A percentile compares a stretch with the other conserved stretches of the same genome.
These are phyloP conservation scores for Falcaria lacertinaria DNA, from an alignment of 2,888 invertebrate species.

Conservation along the genomic window DNA sequence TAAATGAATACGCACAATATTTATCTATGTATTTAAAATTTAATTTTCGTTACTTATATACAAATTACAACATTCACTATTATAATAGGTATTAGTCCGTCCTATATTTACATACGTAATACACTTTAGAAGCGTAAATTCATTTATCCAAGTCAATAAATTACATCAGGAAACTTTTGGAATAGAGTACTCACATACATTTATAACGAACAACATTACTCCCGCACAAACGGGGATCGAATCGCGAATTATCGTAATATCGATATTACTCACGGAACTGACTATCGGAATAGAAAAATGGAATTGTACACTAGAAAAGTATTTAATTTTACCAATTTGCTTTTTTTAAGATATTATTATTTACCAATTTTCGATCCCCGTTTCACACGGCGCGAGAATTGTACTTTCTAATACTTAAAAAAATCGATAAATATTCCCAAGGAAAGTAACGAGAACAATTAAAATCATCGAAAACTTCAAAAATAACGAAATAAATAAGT, in stretches of 20 bases:
- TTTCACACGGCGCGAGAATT: slow-evolving; percentile 39
- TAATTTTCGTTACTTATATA: slow-evolving; percentile 80
- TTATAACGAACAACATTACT: slow-evolving; percentile 51
- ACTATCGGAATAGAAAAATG: slow-evolving; percentile 60
- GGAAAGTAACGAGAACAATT: slow-evolving; percentile 77
- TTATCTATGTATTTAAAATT: slow-evolving; percentile 80
- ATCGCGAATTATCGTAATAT: slow-evolving; percentile 17
- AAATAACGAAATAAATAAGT: slow-evolving; percentile 76
- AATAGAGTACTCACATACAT: slow-evolving; percentile 55
- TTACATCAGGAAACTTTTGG: slow-evolving; percentile 71
- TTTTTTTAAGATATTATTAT: slow-evolving; percentile 16
- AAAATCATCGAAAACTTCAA: slow-evolving; percentile 77
- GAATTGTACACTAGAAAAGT: slow-evolving; percentile 67
- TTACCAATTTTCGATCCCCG: slow-evolving; percentile 41
- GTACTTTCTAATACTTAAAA: slow-evolving; percentile 58
- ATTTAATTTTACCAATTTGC: slow-evolving; percentile 23
- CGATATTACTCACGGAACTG: slow-evolving; percentile 6
- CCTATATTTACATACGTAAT: slow-evolving; percentile 77
- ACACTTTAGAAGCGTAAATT: slow-evolving; percentile 79
- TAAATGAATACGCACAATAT: slow-evolving; percentile 60
- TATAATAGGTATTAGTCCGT: slow-evolving; percentile 75
- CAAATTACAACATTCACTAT: slow-evolving; percentile 80
- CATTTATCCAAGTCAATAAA: slow-evolving; percentile 68
- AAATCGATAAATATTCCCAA: slow-evolving; percentile 74
- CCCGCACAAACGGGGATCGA: slow-evolving; percentile 39